Evolutionary conservation across 2,797 vertebrate genomes (phyloP).

Genomic region (Eptatretus atami): DNA sequence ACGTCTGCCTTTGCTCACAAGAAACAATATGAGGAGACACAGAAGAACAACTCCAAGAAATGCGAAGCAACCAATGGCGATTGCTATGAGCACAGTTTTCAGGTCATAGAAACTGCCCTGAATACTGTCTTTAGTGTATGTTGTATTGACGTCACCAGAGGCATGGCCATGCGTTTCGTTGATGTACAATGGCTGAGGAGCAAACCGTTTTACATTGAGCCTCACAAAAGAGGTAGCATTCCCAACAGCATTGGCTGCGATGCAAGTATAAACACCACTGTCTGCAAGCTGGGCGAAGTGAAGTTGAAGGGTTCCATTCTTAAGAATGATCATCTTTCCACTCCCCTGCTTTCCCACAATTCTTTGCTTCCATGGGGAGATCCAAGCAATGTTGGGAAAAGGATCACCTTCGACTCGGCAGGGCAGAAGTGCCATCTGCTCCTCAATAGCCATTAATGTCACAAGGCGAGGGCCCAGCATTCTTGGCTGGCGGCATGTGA

Average conservation of each 20-base stretch:
- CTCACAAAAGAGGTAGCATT: slow-evolving; percentile 39
- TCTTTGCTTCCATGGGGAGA: slow-evolving; percentile 18
- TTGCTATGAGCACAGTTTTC: too few species aligned
- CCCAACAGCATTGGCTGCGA: slow-evolving; percentile 36
- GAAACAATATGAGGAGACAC: too few species aligned
- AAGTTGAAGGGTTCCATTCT: slow-evolving; percentile 38
- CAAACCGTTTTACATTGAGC: slow-evolving; percentile 30
- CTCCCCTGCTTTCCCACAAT: slow-evolving; percentile 13
- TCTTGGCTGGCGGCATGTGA: slow-evolving; percentile 28
- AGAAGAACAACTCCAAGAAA: too few species aligned
- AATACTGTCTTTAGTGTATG: too few species aligned
- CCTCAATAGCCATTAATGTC: slow-evolving; percentile 27
- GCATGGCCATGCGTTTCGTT: background rate
- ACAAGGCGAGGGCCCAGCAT: slow-evolving; percentile 23
- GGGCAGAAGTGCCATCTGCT: slow-evolving; percentile 22
- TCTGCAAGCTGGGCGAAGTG: slow-evolving; percentile 33
- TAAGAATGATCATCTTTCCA: slow-evolving; percentile 26
- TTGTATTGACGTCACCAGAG: too few species aligned
- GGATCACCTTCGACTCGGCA: slow-evolving; percentile 47
- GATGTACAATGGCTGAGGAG: background rate
- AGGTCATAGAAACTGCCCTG: too few species aligned
- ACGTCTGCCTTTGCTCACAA: too few species aligned
- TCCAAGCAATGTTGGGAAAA: slow-evolving; percentile 27
- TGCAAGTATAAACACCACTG: slow-evolving; percentile 29
- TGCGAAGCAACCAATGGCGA: too few species aligned